phyloP scores from a whole-genome alignment of 2,797 vertebrate species.

The Antrozous pallidus region DNA sequence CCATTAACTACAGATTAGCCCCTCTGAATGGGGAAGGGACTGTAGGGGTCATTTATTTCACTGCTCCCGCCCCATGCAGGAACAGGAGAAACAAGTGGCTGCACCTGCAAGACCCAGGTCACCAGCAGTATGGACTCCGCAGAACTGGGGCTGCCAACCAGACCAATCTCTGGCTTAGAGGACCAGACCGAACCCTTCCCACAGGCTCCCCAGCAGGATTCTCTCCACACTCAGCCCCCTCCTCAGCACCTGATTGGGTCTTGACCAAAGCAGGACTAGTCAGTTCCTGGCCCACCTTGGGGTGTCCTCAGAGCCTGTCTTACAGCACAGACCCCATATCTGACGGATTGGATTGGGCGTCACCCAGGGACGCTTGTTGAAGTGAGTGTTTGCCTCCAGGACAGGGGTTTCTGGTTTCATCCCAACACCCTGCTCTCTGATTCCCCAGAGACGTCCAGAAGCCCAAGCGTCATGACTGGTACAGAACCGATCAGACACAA shows the following conservation, averaged over 20 bases:
- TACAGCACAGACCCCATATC: accelerated
- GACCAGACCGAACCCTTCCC: neutral
- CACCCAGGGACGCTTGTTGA: neutral
- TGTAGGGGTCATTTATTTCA: neutral
- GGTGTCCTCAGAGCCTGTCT: neutral
- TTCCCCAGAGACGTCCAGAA: neutral
- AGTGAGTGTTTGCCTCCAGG: neutral
- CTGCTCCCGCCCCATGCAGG: neutral
- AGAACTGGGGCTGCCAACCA: neutral
- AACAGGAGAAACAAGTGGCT: neutral
- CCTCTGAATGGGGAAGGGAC: neutral
- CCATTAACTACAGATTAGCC: neutral
- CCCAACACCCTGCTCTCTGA: neutral
- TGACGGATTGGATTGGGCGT: accelerated
- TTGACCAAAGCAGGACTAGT: neutral
- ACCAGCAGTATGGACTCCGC: neutral
- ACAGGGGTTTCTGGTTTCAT: neutral
- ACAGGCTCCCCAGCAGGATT: neutral
- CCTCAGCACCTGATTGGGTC: too few relatives aligned
- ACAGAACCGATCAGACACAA: neutral
- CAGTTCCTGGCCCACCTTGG: too few relatives aligned
- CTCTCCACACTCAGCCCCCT: neutral
- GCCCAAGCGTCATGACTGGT: neutral
- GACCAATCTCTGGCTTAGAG: accelerated
- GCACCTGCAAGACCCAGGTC: accelerated